phyloP scores from a whole-genome alignment of 2,888 invertebrate species.

The Caenorhabditis angaria region DNA sequence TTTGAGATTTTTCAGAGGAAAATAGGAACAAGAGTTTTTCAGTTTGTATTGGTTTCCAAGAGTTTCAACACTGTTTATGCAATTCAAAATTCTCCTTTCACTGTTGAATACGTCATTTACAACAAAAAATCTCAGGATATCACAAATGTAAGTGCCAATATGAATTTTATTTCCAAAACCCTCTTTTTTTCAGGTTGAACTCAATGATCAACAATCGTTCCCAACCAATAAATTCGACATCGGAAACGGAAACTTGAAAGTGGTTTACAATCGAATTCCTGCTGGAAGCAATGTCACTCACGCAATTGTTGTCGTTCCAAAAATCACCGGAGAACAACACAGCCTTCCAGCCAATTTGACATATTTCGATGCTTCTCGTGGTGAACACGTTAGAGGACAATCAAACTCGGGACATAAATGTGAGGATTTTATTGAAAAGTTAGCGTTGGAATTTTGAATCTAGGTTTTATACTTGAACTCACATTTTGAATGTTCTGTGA shows the following conservation, averaged over 20 bases:
- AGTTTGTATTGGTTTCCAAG: constrained; percentile 24
- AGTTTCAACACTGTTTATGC: constrained; percentile 7
- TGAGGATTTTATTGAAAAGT: too few relatives aligned
- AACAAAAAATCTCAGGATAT: constrained; percentile 17
- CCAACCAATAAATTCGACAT: constrained; percentile 25
- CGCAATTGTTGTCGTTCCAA: constrained; percentile 14
- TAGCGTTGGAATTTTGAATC: too few relatives aligned
- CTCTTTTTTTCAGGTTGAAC: constrained; percentile 16
- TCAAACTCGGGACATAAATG: too few relatives aligned
- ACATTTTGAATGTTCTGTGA: too few relatives aligned
- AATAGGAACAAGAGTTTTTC: constrained; percentile 8
- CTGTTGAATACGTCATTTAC: constrained; percentile 21
- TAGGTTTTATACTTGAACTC: too few relatives aligned
- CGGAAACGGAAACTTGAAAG: constrained; percentile 1
- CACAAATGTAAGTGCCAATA: constrained; percentile 14
- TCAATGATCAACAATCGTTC: constrained; percentile 25
- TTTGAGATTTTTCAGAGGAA: constrained; percentile 1
- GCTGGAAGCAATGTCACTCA: constrained; percentile 17
- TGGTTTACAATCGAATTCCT: constrained; percentile 13
- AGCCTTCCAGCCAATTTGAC: too few relatives aligned
- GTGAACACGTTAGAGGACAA: too few relatives aligned
- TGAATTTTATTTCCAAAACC: background rate
- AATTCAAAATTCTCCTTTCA: background rate
- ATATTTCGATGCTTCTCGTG: too few relatives aligned
- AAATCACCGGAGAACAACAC: background rate